Evolutionary conservation across 2,888 invertebrate genomes (phyloP).

Genomic region (Platerodrilus igneus): DNA sequence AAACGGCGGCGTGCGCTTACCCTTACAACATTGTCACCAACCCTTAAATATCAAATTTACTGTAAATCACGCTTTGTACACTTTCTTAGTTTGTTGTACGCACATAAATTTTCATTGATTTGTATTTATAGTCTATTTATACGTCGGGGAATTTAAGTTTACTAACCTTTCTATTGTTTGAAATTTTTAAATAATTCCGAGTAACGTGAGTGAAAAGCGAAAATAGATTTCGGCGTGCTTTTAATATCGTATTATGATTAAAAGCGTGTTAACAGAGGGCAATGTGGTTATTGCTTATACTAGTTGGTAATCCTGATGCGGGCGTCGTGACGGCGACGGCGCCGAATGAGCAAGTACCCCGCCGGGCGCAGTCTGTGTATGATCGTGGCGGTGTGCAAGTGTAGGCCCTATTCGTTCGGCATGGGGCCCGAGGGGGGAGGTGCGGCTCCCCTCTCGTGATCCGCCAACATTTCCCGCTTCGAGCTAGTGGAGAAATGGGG

Average conservation of each 20-base stretch:
- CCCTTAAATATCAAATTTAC: slow-evolving; percentile 12
- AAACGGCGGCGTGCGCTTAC: slow-evolving; percentile 16
- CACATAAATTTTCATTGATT: too few relatives aligned
- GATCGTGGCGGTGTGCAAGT: slow-evolving; percentile 47
- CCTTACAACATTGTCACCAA: slow-evolving; percentile 9
- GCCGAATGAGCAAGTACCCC: slow-evolving; percentile 39
- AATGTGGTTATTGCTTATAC: slow-evolving; percentile 19
- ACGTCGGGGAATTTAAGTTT: too few relatives aligned
- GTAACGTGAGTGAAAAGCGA: too few relatives aligned
- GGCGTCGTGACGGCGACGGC: slow-evolving; percentile 39
- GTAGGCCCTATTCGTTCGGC: slow-evolving; percentile 50
- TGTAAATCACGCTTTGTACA: too few relatives aligned
- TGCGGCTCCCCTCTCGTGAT: slow-evolving; percentile 59
- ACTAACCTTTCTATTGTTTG: too few relatives aligned
- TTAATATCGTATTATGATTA: slow-evolving; percentile 9
- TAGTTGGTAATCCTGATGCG: slow-evolving; percentile 43
- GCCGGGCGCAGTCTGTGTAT: slow-evolving; percentile 48
- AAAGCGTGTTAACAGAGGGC: slow-evolving; percentile 14
- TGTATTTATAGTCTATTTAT: too few relatives aligned
- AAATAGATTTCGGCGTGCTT: slow-evolving; percentile 1
- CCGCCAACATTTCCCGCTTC: slow-evolving; percentile 95
- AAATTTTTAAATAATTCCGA: too few relatives aligned
- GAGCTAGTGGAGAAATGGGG: slow-evolving; percentile 97
- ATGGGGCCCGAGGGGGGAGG: slow-evolving; percentile 62
- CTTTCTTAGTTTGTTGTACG: too few relatives aligned